A percentile compares a stretch with the other conserved stretches of the same genome.
Conservation (phyloP, 1,140 invertebrate species). For the Oryctes rhinoceros region DNA sequence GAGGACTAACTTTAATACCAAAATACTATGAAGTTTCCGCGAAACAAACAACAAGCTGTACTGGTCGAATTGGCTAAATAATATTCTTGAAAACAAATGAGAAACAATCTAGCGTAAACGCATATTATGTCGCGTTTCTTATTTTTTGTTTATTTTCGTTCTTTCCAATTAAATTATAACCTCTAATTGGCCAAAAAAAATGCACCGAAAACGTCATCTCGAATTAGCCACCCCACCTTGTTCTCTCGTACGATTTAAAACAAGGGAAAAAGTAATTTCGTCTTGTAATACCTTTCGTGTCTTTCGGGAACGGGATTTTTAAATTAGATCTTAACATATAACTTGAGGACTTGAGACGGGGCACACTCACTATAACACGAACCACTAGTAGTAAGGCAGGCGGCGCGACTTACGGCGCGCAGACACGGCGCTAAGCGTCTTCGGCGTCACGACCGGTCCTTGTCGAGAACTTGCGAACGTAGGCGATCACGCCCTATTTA, state of each 20-base stretch:
- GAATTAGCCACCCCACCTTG: neutral
- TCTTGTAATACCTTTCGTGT: neutral
- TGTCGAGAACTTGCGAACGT: constrained; percentile 33
- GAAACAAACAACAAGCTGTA: no score
- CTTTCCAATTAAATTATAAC: constrained; percentile 8
- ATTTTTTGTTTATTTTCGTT: neutral
- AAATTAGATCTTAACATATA: no score
- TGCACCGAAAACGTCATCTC: neutral
- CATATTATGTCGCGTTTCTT: no score
- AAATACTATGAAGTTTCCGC: no score
- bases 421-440: constrained; percentile 45
- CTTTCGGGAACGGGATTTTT: no score
- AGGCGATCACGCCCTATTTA: constrained; percentile 44
- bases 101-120: no score
- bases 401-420: constrained; percentile 1
- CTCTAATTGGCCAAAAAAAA: constrained; percentile 8
- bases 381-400: neutral
- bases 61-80: neutral
- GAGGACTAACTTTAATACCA: no score
- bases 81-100: constrained; percentile 17
- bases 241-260: neutral
- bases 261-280: neutral
- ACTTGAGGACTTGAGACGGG: neutral
- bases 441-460: constrained; percentile 43
- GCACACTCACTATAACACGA: constrained; percentile 13